phyloP scores from a whole-genome alignment of 1,140 invertebrate genomes.

The Mizuhopecten yessoensis region DNA sequence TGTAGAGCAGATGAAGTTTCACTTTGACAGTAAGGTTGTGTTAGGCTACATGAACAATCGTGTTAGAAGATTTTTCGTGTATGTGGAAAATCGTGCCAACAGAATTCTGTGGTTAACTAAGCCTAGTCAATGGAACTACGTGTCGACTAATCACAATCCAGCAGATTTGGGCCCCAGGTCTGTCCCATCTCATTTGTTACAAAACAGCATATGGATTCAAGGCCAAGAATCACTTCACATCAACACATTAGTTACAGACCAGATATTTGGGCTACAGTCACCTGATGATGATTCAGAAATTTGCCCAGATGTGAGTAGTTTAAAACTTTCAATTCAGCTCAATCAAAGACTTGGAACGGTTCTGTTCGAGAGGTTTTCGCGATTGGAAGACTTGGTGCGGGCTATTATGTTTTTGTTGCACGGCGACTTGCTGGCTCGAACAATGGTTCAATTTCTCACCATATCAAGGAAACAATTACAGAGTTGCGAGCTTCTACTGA shows the following conservation, averaged over 20 bases:
- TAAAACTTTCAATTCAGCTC: too few species aligned
- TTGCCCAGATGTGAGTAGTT: neutral
- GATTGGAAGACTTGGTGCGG: too few species aligned
- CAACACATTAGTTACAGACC: neutral
- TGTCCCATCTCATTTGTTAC: too few species aligned
- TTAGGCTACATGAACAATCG: conserved; percentile 43
- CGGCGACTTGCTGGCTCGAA: too few species aligned
- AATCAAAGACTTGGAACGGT: too few species aligned
- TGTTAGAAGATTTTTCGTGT: conserved; percentile 47
- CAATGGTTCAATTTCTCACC: too few species aligned
- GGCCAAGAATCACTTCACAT: neutral
- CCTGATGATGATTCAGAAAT: neutral
- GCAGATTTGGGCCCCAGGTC: conserved; percentile 46
- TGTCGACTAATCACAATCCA: conserved; percentile 47
- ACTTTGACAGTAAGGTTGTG: conserved; percentile 54
- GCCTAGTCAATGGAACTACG: conserved; percentile 51
- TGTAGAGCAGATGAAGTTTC: neutral
- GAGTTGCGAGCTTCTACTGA: too few species aligned
- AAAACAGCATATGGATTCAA: neutral
- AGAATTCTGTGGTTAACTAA: conserved; percentile 22
- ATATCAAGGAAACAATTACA: too few species aligned
- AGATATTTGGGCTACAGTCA: neutral
- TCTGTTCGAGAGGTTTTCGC: too few species aligned
- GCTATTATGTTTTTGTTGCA: too few species aligned
- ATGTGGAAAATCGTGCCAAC: conserved; percentile 51